phyloP scores from a whole-genome alignment of 2,113 vertebrate genomes.

The Cyprinodon tularosa region DNA sequence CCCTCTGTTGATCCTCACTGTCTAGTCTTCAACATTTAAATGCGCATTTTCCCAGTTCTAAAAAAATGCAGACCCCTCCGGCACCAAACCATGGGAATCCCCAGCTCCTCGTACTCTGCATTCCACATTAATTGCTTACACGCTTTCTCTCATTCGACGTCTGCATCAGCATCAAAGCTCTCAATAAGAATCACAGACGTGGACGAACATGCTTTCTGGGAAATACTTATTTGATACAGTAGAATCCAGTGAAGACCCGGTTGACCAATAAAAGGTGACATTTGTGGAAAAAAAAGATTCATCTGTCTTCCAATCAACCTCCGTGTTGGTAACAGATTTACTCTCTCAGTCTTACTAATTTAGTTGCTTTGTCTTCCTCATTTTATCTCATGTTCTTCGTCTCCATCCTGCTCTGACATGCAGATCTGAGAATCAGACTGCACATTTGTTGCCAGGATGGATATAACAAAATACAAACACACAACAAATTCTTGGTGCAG shows the following conservation, averaged over 20 bases:
- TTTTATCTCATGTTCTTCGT: background rate
- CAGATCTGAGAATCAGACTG: conserved; percentile 59
- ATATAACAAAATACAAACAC: conserved; percentile 55
- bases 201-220: background rate
- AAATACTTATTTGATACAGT: background rate
- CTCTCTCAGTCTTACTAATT: background rate
- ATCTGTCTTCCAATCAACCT: background rate
- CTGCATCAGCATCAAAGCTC: background rate
- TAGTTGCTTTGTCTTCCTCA: background rate
- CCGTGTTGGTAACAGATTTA: no score
- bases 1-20: background rate
- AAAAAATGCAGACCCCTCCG: conserved; percentile 19
- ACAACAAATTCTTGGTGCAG: conserved; percentile 42
- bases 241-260: background rate
- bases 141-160: background rate
- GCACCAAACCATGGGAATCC: conserved; percentile 41
- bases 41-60: background rate
- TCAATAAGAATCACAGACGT: background rate
- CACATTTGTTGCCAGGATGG: conserved; percentile 43
- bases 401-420: conserved; percentile 55
- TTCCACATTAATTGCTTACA: conserved; percentile 11
- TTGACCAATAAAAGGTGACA: background rate
- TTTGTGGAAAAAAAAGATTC: background rate
- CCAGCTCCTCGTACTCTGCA: conserved; percentile 17
- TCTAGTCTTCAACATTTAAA: conserved; percentile 14